A percentile compares a stretch with the other conserved stretches of the same genome.
Conservation (phyloP, 53 echinoderm and acorn worm species). For the Holothuria scabra region DNA sequence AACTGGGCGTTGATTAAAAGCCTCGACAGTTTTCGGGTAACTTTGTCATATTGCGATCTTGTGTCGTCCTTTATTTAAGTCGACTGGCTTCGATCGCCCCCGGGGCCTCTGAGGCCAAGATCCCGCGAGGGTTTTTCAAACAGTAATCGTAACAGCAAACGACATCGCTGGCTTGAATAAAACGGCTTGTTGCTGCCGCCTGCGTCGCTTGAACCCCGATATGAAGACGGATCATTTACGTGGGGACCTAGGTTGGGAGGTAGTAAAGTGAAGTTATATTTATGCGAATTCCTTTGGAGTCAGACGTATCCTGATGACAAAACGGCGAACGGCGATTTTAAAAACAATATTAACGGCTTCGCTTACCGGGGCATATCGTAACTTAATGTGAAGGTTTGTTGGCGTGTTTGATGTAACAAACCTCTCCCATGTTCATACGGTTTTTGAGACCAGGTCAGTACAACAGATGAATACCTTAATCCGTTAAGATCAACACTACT, state of each 20-base stretch:
- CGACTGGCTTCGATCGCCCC: neutral
- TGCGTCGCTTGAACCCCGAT: no score
- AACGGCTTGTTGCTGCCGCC: neutral
- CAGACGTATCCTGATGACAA: conserved; percentile 18
- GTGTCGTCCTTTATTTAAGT: neutral
- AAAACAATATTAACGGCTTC: no score
- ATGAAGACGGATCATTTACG: conserved; percentile 31
- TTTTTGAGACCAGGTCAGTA: no score
- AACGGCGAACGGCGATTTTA: neutral
- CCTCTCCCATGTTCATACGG: no score
- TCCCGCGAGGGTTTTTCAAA: conserved; percentile 15
- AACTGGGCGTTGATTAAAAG: conserved; percentile 18
- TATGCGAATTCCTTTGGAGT: conserved; percentile 35
- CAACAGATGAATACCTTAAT: no score
- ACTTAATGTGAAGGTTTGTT: no score
- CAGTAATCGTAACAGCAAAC: neutral
- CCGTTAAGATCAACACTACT: no score
- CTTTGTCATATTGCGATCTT: conserved; percentile 24
- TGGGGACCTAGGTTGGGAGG: neutral
- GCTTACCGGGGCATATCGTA: no score
- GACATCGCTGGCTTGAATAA: neutral
- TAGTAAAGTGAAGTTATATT: neutral
- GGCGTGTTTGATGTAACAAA: no score
- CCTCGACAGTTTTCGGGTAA: conserved; percentile 12
- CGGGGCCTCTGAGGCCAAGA: conserved; percentile 7